phyloP scores from a whole-genome alignment of 2,797 vertebrate species.

The Lemur catta region DNA sequence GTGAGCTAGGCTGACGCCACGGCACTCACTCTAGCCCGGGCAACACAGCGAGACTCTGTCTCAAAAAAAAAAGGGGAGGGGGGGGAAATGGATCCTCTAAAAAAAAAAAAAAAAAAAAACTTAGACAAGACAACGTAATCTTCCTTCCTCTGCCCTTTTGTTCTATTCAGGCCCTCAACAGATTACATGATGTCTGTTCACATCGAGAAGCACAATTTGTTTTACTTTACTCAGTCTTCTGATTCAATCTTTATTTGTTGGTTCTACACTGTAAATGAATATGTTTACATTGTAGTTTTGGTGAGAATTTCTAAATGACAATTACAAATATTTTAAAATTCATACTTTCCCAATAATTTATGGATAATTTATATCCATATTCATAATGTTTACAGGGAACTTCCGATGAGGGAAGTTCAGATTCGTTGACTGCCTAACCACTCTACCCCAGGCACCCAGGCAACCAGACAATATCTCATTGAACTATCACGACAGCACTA shows the following conservation, averaged over 20 bases:
- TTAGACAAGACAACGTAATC: background rate
- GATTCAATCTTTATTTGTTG: background rate
- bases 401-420: background rate
- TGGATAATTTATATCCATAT: background rate
- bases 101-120: too few species aligned
- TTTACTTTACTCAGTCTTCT: background rate
- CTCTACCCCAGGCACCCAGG: background rate
- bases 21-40: too few species aligned
- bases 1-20: too few species aligned
- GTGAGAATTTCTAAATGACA: background rate
- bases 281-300: background rate
- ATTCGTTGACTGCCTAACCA: background rate
- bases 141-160: background rate
- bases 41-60: too few species aligned
- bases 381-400: background rate
- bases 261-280: background rate
- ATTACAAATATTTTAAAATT: background rate
- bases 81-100: too few species aligned
- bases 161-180: background rate
- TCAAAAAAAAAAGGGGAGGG: too few species aligned
- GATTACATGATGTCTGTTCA: background rate
- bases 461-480: background rate
- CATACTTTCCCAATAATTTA: background rate
- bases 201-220: accelerated
- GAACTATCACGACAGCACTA: background rate